phyloP scores from a whole-genome alignment of 2,113 vertebrate species.

The Brachyhypopomus occidentalis region DNA sequence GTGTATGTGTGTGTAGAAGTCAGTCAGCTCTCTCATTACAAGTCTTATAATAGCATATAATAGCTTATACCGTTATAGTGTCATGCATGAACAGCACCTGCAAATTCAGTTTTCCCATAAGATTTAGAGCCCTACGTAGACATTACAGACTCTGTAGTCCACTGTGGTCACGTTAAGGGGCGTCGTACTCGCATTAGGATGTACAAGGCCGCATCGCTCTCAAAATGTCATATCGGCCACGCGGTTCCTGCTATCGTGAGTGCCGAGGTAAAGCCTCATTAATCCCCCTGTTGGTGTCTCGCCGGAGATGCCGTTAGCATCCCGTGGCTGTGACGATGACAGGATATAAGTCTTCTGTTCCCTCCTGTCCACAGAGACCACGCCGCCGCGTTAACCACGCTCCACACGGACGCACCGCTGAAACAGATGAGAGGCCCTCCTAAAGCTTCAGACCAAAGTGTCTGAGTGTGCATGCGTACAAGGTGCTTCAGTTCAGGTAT shows the following conservation, averaged over 20 bases:
- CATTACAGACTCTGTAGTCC: neutral
- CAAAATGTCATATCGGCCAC: neutral
- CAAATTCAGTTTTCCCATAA: neutral
- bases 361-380: neutral
- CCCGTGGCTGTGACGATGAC: neutral
- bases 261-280: neutral
- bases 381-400: neutral
- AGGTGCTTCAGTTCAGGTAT: too few relatives aligned
- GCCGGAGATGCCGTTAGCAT: neutral
- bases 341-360: slow-evolving; percentile 4
- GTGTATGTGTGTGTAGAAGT: neutral
- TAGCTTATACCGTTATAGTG: too few relatives aligned
- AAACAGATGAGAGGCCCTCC: neutral
- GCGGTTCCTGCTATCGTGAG: neutral
- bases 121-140: neutral
- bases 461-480: neutral
- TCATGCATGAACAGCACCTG: neutral
- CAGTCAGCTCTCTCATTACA: too few relatives aligned
- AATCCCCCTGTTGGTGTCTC: neutral
- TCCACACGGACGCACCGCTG: neutral
- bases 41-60: too few relatives aligned
- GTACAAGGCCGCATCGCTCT: neutral
- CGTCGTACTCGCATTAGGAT: neutral
- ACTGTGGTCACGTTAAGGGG: neutral
- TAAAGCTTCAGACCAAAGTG: neutral